Conservation (phyloP, 2,113 vertebrate genomes). For the Phasianus colchicus region DNA sequence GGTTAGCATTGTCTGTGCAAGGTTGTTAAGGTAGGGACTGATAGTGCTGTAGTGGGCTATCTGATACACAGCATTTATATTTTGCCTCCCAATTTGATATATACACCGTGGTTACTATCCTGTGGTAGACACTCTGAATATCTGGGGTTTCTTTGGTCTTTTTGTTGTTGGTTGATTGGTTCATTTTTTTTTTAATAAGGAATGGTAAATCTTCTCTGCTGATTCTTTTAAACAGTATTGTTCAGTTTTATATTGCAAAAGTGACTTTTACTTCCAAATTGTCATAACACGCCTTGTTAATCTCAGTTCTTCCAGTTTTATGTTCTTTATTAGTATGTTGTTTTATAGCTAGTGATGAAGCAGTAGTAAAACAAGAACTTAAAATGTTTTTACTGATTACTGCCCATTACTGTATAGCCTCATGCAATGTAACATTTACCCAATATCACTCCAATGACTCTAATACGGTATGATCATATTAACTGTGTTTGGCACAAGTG, state of each 20-base stretch:
- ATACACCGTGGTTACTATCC: background rate
- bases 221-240: background rate
- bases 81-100: background rate
- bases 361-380: slow-evolving; percentile 22
- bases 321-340: slow-evolving; percentile 16
- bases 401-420: slow-evolving; percentile 3
- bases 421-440: slow-evolving; percentile 10
- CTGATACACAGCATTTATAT: background rate
- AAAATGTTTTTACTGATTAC: slow-evolving; percentile 51
- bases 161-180: background rate
- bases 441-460: background rate
- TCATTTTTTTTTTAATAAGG: background rate
- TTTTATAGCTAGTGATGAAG: slow-evolving; percentile 31
- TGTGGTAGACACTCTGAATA: background rate
- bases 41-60: background rate
- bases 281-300: background rate
- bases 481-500: background rate
- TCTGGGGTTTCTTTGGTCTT: background rate
- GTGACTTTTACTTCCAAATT: slow-evolving; percentile 34
- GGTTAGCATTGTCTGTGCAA: background rate
- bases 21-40: background rate
- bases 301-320: slow-evolving; percentile 24
- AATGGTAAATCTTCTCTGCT: background rate
- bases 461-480: slow-evolving; percentile 20
- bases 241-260: slow-evolving; percentile 32